Evolutionary conservation across 2,888 invertebrate species (phyloP).

Genomic region (Aricia artaxerxes): DNA sequence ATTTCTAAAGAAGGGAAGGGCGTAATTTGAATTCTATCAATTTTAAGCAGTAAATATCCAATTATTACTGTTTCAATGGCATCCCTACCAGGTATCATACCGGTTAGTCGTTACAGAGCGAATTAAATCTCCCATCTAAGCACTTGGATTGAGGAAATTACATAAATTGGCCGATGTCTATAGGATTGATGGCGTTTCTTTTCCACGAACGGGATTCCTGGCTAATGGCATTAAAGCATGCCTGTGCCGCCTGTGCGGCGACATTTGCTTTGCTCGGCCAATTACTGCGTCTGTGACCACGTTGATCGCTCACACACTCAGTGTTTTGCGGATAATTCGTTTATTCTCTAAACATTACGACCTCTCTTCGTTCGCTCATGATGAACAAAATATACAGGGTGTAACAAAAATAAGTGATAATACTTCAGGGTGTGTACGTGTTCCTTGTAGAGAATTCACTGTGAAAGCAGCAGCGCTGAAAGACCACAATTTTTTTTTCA

Average conservation of each 20-base stretch:
- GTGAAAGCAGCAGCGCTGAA: no score
- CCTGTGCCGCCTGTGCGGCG: slow-evolving; percentile 22
- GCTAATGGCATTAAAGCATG: slow-evolving; percentile 36
- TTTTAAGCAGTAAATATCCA: background rate
- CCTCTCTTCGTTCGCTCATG: background rate
- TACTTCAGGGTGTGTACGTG: no score
- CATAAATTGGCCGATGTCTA: slow-evolving; percentile 39
- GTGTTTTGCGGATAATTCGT: background rate
- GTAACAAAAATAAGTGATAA: no score
- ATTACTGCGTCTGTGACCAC: slow-evolving; percentile 8
- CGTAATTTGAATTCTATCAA: background rate
- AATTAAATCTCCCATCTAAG: slow-evolving; percentile 33
- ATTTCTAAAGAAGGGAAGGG: background rate
- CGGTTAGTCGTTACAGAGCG: background rate
- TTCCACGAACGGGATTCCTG: slow-evolving; percentile 28
- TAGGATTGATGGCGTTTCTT: slow-evolving; percentile 33
- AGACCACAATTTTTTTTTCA: no score
- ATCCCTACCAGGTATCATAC: background rate
- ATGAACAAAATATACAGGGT: no score
- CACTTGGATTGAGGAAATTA: slow-evolving; percentile 37
- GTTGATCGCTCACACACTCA: slow-evolving; percentile 1
- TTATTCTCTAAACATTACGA: background rate
- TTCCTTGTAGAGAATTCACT: no score
- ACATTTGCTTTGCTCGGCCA: slow-evolving; percentile 17
- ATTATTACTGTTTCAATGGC: background rate